Base-by-base conservation (phyloP, 1,140 invertebrate species). In the Fopius arisanus region DNA sequence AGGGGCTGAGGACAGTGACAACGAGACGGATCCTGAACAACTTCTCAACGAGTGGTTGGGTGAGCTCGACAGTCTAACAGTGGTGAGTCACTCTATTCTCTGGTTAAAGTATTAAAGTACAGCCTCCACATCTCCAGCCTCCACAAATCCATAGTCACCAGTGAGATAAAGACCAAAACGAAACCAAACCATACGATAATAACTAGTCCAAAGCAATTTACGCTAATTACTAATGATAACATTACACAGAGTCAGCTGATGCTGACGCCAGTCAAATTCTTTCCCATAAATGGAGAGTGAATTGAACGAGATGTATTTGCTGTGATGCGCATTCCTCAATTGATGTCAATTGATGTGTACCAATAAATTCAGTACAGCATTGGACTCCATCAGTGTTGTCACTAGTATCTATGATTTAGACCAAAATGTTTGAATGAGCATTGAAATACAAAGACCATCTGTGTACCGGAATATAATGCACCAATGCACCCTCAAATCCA, bases 21-120 rank as follows among this genome's bases (percentile, higher is more conserved):
- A 88, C 73, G 89, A 90, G 80, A 87, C 86, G 67, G 89, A 90
- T 84, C 91, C 91, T 10, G 91, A 92, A 78, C 89, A 90, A 74
- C 87, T 92, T 40, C 85, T 92, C 71, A 91, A 92, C 81, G 90
- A 91, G 73, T 92, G 91, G 90, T 86, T 92, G 1, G 91, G 91
- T 59, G 91, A 92, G 83, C 84, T 92, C 69, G 90, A 92, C 82
- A 92, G 82, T 78, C 85, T 92, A 63, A 91, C 91, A 72, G 89
- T 90, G 88, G 92, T 92, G 81, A 91, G 90, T 91, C 63, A 65
- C 71, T 70, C 33, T 40, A 68, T 23, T 29, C 43, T 41, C 37
- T 21, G 21, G 33, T 37, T 37, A 4, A 37, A 48, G 43, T 48
- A 48, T n/a, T 16, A n/a, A n/a, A n/a, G n/a, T n/a, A n/a, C 43